phyloP scores from a whole-genome alignment of 2,113 vertebrate genomes.

The Tympanuchus pallidicinctus region DNA sequence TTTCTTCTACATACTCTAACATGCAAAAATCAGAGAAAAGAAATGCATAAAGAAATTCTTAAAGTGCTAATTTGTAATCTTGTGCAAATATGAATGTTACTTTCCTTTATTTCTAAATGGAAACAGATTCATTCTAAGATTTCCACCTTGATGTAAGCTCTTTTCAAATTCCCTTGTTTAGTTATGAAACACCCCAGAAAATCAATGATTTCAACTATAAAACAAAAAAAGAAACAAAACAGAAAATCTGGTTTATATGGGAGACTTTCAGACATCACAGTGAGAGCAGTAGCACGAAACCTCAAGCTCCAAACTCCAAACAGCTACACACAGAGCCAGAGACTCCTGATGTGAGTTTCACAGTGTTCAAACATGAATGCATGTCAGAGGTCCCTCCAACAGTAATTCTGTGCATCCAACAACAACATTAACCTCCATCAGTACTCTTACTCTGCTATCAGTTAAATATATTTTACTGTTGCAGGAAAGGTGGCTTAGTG shows the following conservation, averaged over 20 bases:
- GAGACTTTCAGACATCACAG: background rate
- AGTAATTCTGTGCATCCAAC: background rate
- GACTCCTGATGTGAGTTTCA: background rate
- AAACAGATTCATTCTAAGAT: background rate
- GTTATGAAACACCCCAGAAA: background rate
- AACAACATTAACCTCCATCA: background rate
- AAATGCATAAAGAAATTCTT: background rate
- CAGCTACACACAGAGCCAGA: background rate
- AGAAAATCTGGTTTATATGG: background rate
- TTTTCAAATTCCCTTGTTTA: background rate
- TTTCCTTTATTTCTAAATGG: background rate
- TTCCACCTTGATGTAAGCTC: background rate
- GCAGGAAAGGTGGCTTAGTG: background rate
- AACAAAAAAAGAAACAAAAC: background rate
- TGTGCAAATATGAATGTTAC: background rate
- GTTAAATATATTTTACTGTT: background rate
- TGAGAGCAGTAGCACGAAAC: background rate
- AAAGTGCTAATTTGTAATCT: background rate
- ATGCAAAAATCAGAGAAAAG: background rate
- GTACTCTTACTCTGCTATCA: background rate
- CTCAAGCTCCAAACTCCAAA: background rate
- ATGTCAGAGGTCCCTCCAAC: background rate
- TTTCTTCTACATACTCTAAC: background rate
- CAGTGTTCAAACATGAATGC: accelerated
- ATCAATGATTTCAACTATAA: background rate